Evolutionary conservation across 1,140 invertebrate species (phyloP), one percentile per base, ranked within the genome.

Genomic region (Sesamia nonagrioides): DNA sequence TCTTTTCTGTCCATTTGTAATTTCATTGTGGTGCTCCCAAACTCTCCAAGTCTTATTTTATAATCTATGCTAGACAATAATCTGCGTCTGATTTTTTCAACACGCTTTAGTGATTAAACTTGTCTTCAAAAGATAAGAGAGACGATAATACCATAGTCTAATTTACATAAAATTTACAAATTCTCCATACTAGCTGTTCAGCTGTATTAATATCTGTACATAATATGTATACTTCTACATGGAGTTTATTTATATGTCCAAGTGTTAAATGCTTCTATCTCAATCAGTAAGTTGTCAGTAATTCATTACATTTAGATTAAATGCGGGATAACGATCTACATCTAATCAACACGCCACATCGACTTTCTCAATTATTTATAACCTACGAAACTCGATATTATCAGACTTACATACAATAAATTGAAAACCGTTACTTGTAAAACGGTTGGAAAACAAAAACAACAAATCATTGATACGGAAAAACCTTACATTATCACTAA

Each of bases 361-460:
- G 11, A 35, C 33, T 35, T 33, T 33, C 58, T 61, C 33, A 61
- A 61, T 27, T 61, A 37, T 61, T 61, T 33, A 61, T 13, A 61
- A 61, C 33, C 13, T 6, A 11, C 56, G 9, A 15, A 61, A 45
- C 11, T 6, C 7, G n/a, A 18, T 17, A 11, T 54, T 11, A 18
- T 11, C n/a, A 54, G 13, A 13, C 42, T 15, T 50, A n/a, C 17
- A 56, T 8, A 2, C 18, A 8, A 33, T 15, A 33, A 13, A 58
- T 27, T 13, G 37, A 40, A 2, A 27, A 27, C 27, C 37, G 6
- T 40, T 40, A 40, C 9, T 9, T 8, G 9, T 9, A 40, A 6
- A 58, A 58, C 15, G 11, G 13, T 37, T 5, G 9, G 7, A 18
- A 15, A n/a, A 21, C n/a, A 48, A 68, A 4, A 48, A 27, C 8